Percentiles rank a stretch among this genome's conserved stretches.
phyloP scores from a whole-genome alignment of 2,113 vertebrate species.

The Caloenas nicobarica region DNA sequence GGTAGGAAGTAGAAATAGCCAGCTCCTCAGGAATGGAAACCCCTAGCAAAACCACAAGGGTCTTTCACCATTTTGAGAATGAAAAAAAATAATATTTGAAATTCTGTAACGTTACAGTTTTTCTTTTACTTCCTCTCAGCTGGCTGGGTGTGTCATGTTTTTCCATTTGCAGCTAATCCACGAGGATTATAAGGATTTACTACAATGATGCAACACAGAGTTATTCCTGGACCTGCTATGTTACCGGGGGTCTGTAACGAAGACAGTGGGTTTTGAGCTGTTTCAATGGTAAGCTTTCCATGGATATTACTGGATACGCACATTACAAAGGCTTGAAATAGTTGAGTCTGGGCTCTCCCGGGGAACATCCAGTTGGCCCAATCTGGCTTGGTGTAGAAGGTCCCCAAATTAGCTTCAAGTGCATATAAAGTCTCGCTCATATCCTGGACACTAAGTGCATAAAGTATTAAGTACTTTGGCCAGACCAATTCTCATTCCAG shows the following conservation, averaged over 20 bases:
- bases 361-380: background rate
- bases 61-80: background rate
- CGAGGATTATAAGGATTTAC: background rate
- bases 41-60: background rate
- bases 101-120: background rate
- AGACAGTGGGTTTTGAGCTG: background rate
- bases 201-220: background rate
- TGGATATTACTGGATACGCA: accelerated
- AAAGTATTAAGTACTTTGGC: background rate
- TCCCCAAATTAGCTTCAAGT: constrained; percentile 13
- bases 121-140: background rate
- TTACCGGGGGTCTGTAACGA: background rate
- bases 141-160: accelerated
- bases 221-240: accelerated
- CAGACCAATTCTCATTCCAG: background rate
- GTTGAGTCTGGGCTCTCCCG: background rate
- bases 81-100: background rate
- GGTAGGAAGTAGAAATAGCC: background rate
- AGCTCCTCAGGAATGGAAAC: background rate
- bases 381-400: background rate
- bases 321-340: background rate
- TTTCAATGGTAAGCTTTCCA: background rate
- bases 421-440: background rate
- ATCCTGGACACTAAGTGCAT: constrained; percentile 22
- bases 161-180: background rate